Base-by-base conservation (phyloP, 1,140 invertebrate species). In the Lasaia peninsularis region DNA sequence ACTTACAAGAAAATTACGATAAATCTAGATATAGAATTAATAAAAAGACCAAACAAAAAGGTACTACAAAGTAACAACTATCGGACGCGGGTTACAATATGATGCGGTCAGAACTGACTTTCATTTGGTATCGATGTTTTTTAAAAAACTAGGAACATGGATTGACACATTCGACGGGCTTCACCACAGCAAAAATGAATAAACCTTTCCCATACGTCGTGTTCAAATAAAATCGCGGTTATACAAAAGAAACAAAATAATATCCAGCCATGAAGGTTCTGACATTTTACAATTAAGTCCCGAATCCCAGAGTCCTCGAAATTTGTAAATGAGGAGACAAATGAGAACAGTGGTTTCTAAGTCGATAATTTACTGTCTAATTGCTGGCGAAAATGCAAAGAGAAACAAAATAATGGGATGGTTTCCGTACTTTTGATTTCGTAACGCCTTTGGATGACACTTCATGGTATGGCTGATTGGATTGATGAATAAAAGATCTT, bases 401-500 rank as follows among this genome's bases (percentile, higher is more conserved):
- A 31, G 24, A 40, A 31, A 56, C 53, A 18, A 56, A 52, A 52
- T 52, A 58, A 58, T 35, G 33, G 56, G 49, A 57, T 52, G 49
- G 52, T 55, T 33, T 33, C 24, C 56, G 20, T 20, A 34, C n/a
- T 52, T 63, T 65, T 54, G 57, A 44, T 55, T 64, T 58, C 70
- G 56, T 68, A 73, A 82, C 83, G 80, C 82, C 80, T 79, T 62
- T 75, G 65, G 74, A 80, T 70, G 75, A 68, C 77, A 68, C 76
- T 80, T 68, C 48, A 70, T 62, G 77, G 71, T 69, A 63, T 62
- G 73, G 73, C 75, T 81, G 83, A 86, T 86, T 86, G 83, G 83
- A 79, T 69, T 66, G 67, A 81, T 85, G 81, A 85, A 86, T 85
- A 83, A 86, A 86, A 86, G 68, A 85, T 85, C 51, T 52, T 71